phyloP scores from a whole-genome alignment of 2,113 vertebrate species.

The Passer montanus region DNA sequence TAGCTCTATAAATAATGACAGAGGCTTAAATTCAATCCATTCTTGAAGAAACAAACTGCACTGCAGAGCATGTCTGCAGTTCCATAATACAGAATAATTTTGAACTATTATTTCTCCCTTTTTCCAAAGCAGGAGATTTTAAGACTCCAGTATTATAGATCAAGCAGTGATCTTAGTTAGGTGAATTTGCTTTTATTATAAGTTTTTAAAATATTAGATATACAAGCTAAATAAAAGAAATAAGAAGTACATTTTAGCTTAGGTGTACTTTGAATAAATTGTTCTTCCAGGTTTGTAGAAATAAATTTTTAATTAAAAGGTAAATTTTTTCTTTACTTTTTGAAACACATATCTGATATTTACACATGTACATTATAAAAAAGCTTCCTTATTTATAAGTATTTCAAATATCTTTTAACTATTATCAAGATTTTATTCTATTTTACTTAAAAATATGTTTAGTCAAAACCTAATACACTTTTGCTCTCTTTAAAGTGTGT shows the following conservation, averaged over 20 bases:
- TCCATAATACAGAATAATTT: not conserved
- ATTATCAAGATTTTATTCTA: not conserved
- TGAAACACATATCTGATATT: not conserved
- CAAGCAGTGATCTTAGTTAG: not conserved
- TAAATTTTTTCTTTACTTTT: not conserved
- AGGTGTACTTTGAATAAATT: not conserved
- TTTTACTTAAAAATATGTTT: not conserved
- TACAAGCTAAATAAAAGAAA: not conserved
- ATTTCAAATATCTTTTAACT: not conserved
- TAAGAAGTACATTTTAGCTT: not conserved
- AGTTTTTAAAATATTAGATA: not conserved
- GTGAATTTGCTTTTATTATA: not conserved
- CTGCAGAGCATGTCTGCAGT: not conserved
- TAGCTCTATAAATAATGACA: slow-evolving; percentile 1
- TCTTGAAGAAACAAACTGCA: not conserved
- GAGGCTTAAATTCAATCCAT: not conserved
- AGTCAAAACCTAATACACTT: not conserved
- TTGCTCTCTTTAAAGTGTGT: not conserved
- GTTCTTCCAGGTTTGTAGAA: not conserved
- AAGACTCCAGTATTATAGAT: not conserved
- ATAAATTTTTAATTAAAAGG: not conserved
- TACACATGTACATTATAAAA: not conserved
- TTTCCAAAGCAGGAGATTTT: not conserved
- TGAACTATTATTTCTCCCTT: not conserved
- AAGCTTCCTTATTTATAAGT: not conserved